Percentiles rank a stretch among this genome's conserved stretches.
These are phyloP conservation scores for Zosterops pallidus DNA, from an alignment of 2,113 vertebrate genomes.

Conservation along the genomic window DNA sequence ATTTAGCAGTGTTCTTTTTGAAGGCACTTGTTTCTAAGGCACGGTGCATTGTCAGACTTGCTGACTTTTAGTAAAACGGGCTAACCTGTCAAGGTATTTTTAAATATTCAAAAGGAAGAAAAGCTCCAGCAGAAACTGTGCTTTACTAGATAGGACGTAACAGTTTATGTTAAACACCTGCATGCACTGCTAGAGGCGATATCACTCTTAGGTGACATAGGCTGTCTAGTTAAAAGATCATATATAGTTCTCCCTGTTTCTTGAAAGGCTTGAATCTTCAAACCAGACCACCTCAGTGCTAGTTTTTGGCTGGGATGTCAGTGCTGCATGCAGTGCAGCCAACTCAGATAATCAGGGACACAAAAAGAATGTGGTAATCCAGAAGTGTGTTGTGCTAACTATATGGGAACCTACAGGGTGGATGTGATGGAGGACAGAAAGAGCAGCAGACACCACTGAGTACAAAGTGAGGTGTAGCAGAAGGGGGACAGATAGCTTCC, in stretches of 20 bases:
- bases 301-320: neutral
- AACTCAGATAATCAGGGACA: neutral
- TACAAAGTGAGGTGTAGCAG: neutral
- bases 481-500: neutral
- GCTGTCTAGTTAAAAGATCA: neutral
- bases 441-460: neutral
- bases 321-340: neutral
- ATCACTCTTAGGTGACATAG: neutral
- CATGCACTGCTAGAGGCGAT: neutral
- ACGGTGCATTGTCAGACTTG: neutral
- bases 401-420: accelerated
- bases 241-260: neutral
- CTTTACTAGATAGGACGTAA: neutral
- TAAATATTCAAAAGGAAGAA: neutral
- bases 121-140: neutral
- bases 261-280: neutral
- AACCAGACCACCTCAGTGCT: neutral
- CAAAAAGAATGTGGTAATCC: neutral
- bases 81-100: neutral
- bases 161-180: neutral
- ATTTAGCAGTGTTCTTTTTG: neutral
- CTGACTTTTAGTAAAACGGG: neutral
- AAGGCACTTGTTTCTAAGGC: neutral
- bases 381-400: neutral
- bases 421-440: neutral